phyloP scores from a whole-genome alignment of 2,888 invertebrate genomes.

The Chaetogeoica ovagalla region DNA sequence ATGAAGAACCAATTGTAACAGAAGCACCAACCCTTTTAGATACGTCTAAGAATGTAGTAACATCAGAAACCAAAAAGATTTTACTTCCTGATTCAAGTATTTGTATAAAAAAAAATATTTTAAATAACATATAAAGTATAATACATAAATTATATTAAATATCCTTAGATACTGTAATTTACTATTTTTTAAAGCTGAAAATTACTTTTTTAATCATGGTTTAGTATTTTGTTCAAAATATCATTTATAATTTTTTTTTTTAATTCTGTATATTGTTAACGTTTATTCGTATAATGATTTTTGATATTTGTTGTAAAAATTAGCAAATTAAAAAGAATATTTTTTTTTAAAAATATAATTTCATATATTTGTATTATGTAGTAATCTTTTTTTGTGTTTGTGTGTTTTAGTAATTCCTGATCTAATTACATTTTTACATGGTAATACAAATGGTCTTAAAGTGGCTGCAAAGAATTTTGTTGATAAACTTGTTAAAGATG shows the following conservation, averaged over 20 bases:
- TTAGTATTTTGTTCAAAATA: background rate
- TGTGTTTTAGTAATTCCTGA: constrained; percentile 60
- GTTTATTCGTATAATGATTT: background rate
- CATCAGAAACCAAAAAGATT: constrained; percentile 44
- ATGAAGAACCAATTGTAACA: constrained; percentile 38
- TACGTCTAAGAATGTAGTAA: constrained; percentile 2
- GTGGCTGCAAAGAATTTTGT: constrained; percentile 61
- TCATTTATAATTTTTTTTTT: background rate
- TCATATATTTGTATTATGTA: background rate
- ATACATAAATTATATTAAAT: background rate
- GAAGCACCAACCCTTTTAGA: background rate
- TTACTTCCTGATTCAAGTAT: constrained; percentile 48
- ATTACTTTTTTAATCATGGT: constrained; percentile 3
- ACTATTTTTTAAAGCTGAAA: too few relatives aligned
- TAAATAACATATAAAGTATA: constrained; percentile 1
- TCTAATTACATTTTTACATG: constrained; percentile 61
- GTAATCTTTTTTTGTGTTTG: constrained; percentile 6
- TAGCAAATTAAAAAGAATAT: background rate
- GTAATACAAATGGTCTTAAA: constrained; percentile 59
- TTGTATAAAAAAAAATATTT: constrained; percentile 18
- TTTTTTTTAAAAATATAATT: background rate
- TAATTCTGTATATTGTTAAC: too few relatives aligned
- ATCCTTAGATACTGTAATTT: too few relatives aligned
- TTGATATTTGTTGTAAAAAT: background rate
- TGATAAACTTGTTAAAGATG: constrained; percentile 43